phyloP scores from a whole-genome alignment of 2,797 vertebrate species.

The Arrhamphus sclerolepis region DNA sequence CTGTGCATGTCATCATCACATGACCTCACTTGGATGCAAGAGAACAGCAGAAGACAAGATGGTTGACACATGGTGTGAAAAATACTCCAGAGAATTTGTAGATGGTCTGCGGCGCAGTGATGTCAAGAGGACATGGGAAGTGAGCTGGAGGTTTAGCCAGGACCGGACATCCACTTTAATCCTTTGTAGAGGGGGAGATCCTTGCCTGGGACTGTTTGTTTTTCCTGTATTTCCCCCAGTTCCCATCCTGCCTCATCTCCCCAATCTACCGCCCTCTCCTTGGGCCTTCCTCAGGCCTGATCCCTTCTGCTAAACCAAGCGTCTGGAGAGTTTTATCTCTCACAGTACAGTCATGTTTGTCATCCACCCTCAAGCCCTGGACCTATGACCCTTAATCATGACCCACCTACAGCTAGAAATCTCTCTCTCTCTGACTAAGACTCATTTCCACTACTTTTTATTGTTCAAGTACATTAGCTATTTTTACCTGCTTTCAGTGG shows the following conservation, averaged over 20 bases:
- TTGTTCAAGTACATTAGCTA: neutral
- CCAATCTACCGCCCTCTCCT: slow-evolving; percentile 29
- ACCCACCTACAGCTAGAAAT: slow-evolving; percentile 38
- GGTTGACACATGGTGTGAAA: slow-evolving; percentile 27
- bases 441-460: neutral
- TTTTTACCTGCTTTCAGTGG: slow-evolving; percentile 2
- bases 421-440: neutral
- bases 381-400: slow-evolving; percentile 45
- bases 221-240: slow-evolving; percentile 60
- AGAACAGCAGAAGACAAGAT: slow-evolving; percentile 28
- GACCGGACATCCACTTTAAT: slow-evolving; percentile 79
- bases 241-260: slow-evolving; percentile 47
- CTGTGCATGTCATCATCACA: slow-evolving; percentile 23
- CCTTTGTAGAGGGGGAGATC: slow-evolving; percentile 61
- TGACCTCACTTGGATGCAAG: slow-evolving; percentile 20
- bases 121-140: slow-evolving; percentile 82
- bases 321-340: slow-evolving; percentile 48
- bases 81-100: slow-evolving; percentile 21
- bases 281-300: slow-evolving; percentile 28
- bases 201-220: slow-evolving; percentile 64
- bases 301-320: slow-evolving; percentile 30
- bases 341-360: slow-evolving; percentile 22
- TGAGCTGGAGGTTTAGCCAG: slow-evolving; percentile 41
- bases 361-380: slow-evolving; percentile 40
- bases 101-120: slow-evolving; percentile 34